Conservation (phyloP, 1,140 invertebrate genomes). For the Sesamia nonagrioides region DNA sequence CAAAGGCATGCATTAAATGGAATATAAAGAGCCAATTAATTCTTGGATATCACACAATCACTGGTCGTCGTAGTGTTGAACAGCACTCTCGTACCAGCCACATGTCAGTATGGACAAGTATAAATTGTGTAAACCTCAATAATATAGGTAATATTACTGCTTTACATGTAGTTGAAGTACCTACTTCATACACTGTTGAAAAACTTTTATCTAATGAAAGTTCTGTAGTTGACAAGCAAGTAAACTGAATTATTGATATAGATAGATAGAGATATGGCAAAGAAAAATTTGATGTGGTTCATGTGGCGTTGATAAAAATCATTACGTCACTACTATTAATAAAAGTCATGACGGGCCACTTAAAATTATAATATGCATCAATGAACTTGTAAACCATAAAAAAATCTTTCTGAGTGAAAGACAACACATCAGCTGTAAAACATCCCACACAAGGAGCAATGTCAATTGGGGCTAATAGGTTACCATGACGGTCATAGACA, state of each 20-base stretch:
- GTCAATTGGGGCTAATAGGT: constrained; percentile 28
- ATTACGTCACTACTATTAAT: too few relatives aligned
- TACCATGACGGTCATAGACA: not conserved
- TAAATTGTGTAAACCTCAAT: not conserved
- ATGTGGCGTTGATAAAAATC: too few relatives aligned
- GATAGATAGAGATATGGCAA: too few relatives aligned
- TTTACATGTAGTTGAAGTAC: not conserved
- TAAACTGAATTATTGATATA: too few relatives aligned
- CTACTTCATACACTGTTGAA: not conserved
- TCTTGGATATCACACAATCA: constrained; percentile 23
- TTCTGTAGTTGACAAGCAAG: not conserved
- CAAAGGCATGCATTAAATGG: not conserved
- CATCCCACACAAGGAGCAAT: constrained; percentile 11
- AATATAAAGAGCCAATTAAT: constrained; percentile 27
- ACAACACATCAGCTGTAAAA: not conserved
- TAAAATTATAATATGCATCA: too few relatives aligned
- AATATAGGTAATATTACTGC: not conserved
- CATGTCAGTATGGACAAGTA: not conserved
- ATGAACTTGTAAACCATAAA: too few relatives aligned
- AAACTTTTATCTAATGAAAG: not conserved
- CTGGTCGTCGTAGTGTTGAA: constrained; percentile 8
- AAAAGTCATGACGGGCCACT: too few relatives aligned
- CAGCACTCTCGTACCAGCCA: not conserved
- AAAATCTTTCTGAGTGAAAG: too few relatives aligned
- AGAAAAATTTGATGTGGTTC: too few relatives aligned